phyloP scores from a whole-genome alignment of 2,113 vertebrate species.

The Cisticola juncidis region DNA sequence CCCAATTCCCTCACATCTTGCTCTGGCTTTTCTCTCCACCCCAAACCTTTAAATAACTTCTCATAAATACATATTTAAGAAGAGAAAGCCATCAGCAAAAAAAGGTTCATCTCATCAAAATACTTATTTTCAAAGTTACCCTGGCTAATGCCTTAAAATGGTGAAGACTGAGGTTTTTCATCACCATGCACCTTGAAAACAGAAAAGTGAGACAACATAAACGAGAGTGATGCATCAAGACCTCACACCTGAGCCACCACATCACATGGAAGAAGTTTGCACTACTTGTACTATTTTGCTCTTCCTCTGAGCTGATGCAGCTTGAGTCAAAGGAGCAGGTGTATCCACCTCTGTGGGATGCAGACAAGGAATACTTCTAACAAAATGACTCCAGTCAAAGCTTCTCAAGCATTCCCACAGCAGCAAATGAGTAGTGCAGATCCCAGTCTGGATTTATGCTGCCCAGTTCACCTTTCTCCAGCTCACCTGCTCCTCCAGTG shows the following conservation, averaged over 20 bases:
- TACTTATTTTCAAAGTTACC: background rate
- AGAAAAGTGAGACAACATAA: background rate
- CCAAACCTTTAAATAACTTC: background rate
- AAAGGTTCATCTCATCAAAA: background rate
- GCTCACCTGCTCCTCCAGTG: background rate
- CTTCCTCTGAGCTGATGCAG: background rate
- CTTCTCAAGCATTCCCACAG: background rate
- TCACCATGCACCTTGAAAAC: background rate
- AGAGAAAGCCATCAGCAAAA: background rate
- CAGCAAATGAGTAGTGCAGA: background rate
- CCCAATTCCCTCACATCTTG: background rate
- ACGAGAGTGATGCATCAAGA: background rate
- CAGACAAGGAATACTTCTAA: background rate
- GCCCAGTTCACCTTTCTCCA: background rate
- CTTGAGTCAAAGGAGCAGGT: background rate
- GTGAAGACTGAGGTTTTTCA: background rate
- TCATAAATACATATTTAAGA: background rate
- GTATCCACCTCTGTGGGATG: background rate
- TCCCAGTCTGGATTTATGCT: background rate
- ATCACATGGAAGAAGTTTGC: fast-evolving
- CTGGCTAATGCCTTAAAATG: background rate
- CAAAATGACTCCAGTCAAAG: background rate
- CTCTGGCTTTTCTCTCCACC: background rate
- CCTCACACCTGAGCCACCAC: background rate
- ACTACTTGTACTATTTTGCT: background rate